Evolutionary conservation across 1,140 invertebrate species (phyloP).

Genomic region (Drosophila parvula): DNA sequence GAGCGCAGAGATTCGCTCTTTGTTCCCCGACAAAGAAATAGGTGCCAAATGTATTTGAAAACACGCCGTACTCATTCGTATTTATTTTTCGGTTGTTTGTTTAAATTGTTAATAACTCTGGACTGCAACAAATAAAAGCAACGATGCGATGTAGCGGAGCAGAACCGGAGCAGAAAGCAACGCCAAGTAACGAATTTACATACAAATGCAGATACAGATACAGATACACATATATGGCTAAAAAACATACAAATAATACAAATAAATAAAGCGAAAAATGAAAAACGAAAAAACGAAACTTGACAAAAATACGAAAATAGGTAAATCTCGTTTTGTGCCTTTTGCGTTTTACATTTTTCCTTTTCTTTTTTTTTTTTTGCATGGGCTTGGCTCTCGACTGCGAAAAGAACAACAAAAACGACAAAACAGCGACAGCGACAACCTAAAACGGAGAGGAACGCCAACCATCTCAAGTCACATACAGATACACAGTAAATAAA

Average conservation of each 20-base stretch:
- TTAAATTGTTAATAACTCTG: slow-evolving; percentile 73
- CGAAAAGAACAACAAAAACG: slow-evolving; percentile 36
- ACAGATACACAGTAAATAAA: slow-evolving; percentile 49
- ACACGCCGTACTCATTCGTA: slow-evolving; percentile 6
- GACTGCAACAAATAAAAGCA: slow-evolving; percentile 54
- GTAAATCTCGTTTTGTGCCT: slow-evolving; percentile 72
- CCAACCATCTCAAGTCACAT: slow-evolving; percentile 16
- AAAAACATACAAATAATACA: slow-evolving; percentile 16
- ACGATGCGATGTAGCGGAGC: slow-evolving; percentile 11
- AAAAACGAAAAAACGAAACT: slow-evolving; percentile 48
- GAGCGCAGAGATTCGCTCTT: slow-evolving; percentile 23
- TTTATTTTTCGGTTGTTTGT: slow-evolving; percentile 56
- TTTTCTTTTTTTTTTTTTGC: slow-evolving; percentile 36
- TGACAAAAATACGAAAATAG: slow-evolving; percentile 63
- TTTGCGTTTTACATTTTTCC: slow-evolving; percentile 65
- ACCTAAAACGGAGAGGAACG: slow-evolving; percentile 29
- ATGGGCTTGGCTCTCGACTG: slow-evolving; percentile 55
- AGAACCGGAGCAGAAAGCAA: slow-evolving; percentile 25
- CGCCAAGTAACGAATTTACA: slow-evolving; percentile 38
- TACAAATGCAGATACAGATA: slow-evolving; percentile 25
- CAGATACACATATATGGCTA: slow-evolving; percentile 17
- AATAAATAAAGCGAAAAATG: slow-evolving; percentile 33
- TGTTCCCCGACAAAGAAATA: background rate
- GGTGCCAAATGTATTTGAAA: slow-evolving; percentile 35
- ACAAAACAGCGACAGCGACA: slow-evolving; percentile 12